Evolutionary conservation across 2,888 invertebrate species (phyloP).

Genomic region (Auanema freiburgensis): DNA sequence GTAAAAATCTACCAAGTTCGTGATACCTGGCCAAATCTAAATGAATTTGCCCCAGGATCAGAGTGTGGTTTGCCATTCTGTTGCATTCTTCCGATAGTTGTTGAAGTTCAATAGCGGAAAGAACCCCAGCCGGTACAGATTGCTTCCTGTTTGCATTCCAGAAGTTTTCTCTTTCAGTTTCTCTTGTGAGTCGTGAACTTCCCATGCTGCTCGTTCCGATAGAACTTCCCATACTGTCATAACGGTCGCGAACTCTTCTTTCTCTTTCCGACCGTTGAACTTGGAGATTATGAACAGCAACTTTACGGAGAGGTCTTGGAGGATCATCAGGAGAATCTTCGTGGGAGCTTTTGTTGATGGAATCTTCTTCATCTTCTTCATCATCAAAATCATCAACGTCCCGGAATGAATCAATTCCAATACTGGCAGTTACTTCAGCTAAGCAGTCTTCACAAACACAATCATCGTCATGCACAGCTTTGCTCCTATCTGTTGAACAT

Average conservation of each 20-base stretch:
- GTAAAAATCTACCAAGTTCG: conserved; percentile 68
- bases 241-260: conserved; percentile 6
- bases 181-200: conserved; percentile 43
- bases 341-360: neutral
- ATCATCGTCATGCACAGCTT: conserved; percentile 27
- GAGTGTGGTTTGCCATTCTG: conserved; percentile 55
- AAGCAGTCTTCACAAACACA: conserved; percentile 35
- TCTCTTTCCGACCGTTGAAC: conserved; percentile 8
- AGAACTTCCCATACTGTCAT: conserved; percentile 20
- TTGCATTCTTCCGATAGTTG: conserved; percentile 18
- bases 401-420: conserved; percentile 3
- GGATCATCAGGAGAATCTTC: neutral
- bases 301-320: conserved; percentile 16
- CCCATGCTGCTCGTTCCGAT: conserved; percentile 18
- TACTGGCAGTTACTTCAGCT: neutral
- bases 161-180: conserved; percentile 52
- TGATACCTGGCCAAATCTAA: conserved; percentile 71
- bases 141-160: conserved; percentile 50
- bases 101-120: conserved; percentile 64
- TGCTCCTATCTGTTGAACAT: neutral
- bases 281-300: conserved; percentile 13
- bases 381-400: conserved; percentile 22
- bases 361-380: conserved; percentile 13
- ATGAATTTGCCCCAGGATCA: conserved; percentile 70
- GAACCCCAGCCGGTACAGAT: conserved; percentile 50